Conservation (phyloP, 2,113 vertebrate genomes). For the Haplochromis burtoni region DNA sequence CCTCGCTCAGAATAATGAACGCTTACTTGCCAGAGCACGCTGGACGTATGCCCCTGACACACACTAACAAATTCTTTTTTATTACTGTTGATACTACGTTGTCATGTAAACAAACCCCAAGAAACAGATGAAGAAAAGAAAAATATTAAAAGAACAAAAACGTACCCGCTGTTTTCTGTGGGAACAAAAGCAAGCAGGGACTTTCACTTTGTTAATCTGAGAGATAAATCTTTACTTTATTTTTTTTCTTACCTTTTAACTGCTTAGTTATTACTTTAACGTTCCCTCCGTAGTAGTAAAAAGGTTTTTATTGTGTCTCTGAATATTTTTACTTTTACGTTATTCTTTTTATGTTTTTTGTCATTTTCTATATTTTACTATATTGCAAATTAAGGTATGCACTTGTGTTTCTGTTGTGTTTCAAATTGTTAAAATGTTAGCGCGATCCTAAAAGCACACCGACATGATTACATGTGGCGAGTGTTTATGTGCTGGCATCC, state of each 20-base stretch:
- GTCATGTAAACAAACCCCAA: conserved; percentile 25
- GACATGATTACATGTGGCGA: neutral
- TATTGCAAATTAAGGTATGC: neutral
- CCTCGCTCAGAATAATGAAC: conserved; percentile 16
- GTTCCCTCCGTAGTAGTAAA: neutral
- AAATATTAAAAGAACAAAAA: neutral
- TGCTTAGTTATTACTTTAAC: neutral
- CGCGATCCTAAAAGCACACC: neutral
- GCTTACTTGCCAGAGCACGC: conserved; percentile 23
- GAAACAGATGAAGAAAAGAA: neutral
- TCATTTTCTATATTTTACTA: neutral
- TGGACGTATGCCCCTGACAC: conserved; percentile 26
- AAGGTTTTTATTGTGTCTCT: neutral
- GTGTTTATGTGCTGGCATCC: neutral
- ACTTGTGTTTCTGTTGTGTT: neutral
- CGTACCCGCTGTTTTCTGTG: neutral
- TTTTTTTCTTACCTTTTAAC: neutral
- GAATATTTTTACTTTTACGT: neutral
- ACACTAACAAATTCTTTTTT: conserved; percentile 40
- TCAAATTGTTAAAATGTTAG: neutral
- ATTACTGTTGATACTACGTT: conserved; percentile 19
- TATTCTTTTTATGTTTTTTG: neutral
- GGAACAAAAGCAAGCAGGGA: neutral
- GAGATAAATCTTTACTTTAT: neutral
- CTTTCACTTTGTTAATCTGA: neutral